These are phyloP conservation scores for Girardinus metallicus DNA, from an alignment of 2,797 vertebrate species.

Conservation along the genomic window DNA sequence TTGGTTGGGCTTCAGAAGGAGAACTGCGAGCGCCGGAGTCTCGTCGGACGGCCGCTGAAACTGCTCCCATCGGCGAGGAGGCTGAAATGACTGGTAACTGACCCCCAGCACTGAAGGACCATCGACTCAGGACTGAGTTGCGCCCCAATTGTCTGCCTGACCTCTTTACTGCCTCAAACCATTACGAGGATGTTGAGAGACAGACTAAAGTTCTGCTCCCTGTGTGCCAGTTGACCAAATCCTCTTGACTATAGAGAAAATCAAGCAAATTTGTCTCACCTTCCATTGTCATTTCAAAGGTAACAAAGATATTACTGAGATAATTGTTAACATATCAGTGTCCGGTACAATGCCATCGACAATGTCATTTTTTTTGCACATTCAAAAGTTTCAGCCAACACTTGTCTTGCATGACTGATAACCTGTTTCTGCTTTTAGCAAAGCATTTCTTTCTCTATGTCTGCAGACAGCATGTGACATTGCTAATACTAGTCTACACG, in stretches of 20 bases:
- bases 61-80: conserved; percentile 77
- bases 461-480: no score
- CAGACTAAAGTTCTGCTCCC: not conserved
- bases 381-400: not conserved
- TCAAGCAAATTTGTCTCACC: not conserved
- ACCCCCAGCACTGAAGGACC: conserved; percentile 89
- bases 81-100: conserved; percentile 95
- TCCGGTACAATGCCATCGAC: not conserved
- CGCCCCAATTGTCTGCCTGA: conserved; percentile 85
- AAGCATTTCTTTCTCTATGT: no score
- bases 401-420: no score
- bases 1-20: conserved; percentile 84
- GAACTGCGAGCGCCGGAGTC: conserved; percentile 70
- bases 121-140: conserved; percentile 93
- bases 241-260: not conserved
- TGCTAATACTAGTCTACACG: no score
- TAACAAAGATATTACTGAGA: not conserved
- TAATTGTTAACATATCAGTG: no score
- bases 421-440: no score
- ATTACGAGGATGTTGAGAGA: not conserved
- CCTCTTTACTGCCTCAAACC: conserved; percentile 42
- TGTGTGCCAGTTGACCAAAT: not conserved
- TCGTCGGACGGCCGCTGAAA: conserved; percentile 88
- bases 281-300: not conserved
- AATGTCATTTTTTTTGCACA: not conserved